phyloP scores from a whole-genome alignment of 53 echinoderm and acorn worm genomes.

The Antedon mediterranea region DNA sequence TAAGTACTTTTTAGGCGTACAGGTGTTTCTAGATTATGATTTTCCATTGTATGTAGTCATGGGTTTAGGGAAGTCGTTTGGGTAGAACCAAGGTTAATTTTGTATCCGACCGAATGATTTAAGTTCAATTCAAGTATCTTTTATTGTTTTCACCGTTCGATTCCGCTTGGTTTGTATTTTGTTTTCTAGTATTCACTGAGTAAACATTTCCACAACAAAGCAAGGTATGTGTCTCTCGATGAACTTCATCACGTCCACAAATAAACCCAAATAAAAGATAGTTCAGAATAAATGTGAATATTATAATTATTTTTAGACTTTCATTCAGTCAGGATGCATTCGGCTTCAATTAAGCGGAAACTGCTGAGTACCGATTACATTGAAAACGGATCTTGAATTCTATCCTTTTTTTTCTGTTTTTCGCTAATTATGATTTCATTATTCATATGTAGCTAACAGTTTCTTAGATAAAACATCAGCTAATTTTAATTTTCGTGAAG shows the following conservation, averaged over 20 bases:
- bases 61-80: neutral
- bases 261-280: neutral
- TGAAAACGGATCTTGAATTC: neutral
- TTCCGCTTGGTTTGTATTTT: neutral
- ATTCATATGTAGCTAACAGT: neutral
- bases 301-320: neutral
- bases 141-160: neutral
- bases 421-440: neutral
- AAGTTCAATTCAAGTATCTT: neutral
- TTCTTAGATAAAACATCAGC: no score
- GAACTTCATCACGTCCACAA: neutral
- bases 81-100: neutral
- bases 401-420: neutral
- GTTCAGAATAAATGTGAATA: neutral
- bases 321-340: neutral
- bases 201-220: neutral
- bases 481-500: no score
- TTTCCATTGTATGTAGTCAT: neutral
- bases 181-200: neutral
- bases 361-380: neutral
- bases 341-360: neutral
- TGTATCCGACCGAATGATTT: neutral
- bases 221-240: neutral
- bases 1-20: no score
- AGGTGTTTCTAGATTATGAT: no score